Base-by-base conservation (phyloP, 2,797 vertebrate species). In the Pangasius mekongensis region DNA sequence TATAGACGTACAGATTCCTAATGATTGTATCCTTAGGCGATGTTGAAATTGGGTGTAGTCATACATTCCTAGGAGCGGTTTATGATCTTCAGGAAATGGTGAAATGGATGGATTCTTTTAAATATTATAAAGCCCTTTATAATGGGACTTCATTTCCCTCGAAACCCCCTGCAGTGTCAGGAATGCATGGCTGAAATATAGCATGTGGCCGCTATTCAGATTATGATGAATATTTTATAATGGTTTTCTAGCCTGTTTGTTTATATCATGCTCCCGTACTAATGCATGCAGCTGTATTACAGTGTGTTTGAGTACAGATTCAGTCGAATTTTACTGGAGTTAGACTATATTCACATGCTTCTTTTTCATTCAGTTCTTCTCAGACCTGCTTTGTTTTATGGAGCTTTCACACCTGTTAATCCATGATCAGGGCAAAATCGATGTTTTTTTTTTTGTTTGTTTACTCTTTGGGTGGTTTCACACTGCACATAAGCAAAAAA, bases 151-250 rank as follows among this genome's bases (percentile, higher is more conserved):
- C 0, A 83, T 64, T 66, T 77, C 39, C n/a, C 5, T 27, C 4
- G 36, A 64, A 82, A 47, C 11, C 80, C 56, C 80, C 58, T 7
- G 58, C 80, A n/a, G 81, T 18, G 22, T 24, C 24, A 18, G 58
- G 58, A 83, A 64, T 4, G 11, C 58, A 64, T 27, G 39, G 58
- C 39, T 66, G 81, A 83, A 83, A 16, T 64, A 5, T n/a, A 3
- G 39, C 81, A 47, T n/a, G 36, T 18, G 24, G 36, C 36, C 9
- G 13, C 58, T 64, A 64, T 64, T 83, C 22, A 64, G 81, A 64
- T 64, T 18, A n/a, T 2, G 2, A 83, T 83, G 81, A 83, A 83
- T 83, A 83, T 83, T 83, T 83, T 47, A 83, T 64, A 9, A 47
- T 8, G 11, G 39, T 83, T 62, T 81, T 58, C 54, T 36, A 39